These are phyloP conservation scores for Geotria australis DNA, from an alignment of 2,797 vertebrate genomes.

Conservation along the genomic window DNA sequence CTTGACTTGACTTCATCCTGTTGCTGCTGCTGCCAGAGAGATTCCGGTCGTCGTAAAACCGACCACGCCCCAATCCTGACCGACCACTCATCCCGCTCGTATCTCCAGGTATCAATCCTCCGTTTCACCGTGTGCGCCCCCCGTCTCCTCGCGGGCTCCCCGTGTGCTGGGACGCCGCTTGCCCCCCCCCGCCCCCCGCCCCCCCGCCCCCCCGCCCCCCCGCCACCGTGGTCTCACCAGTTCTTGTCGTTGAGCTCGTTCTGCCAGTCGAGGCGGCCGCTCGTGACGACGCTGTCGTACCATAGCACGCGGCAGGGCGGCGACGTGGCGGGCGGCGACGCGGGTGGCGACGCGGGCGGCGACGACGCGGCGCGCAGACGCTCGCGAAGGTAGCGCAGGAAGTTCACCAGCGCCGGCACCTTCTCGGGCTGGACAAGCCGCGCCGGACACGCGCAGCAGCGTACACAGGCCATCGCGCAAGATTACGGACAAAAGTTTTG, in stretches of 20 bases:
- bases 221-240: constrained; percentile 12
- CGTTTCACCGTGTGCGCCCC: neutral
- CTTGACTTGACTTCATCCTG: too few relatives aligned
- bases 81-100: too few relatives aligned
- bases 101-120: too few relatives aligned
- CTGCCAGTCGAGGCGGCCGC: constrained; percentile 42
- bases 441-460: neutral
- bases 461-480: neutral
- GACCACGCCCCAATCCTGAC: too few relatives aligned
- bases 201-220: neutral
- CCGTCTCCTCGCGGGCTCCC: neutral
- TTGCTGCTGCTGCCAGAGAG: too few relatives aligned
- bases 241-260: constrained; percentile 50
- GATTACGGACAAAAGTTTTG: too few relatives aligned
- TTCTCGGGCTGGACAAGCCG: constrained; percentile 11
- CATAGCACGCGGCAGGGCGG: constrained; percentile 58
- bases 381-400: constrained; percentile 32
- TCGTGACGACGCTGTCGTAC: constrained; percentile 49
- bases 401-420: constrained; percentile 18
- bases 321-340: constrained; percentile 4
- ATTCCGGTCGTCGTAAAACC: too few relatives aligned
- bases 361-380: constrained; percentile 21
- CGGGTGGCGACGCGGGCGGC: constrained; percentile 1
- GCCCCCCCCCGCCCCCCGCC: neutral
- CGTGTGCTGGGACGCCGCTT: neutral